A percentile compares a stretch with the other conserved stretches of the same genome.
These are phyloP conservation scores for Lasioglossum villosulum DNA, from an alignment of 2,888 invertebrate species.

Conservation along the genomic window DNA sequence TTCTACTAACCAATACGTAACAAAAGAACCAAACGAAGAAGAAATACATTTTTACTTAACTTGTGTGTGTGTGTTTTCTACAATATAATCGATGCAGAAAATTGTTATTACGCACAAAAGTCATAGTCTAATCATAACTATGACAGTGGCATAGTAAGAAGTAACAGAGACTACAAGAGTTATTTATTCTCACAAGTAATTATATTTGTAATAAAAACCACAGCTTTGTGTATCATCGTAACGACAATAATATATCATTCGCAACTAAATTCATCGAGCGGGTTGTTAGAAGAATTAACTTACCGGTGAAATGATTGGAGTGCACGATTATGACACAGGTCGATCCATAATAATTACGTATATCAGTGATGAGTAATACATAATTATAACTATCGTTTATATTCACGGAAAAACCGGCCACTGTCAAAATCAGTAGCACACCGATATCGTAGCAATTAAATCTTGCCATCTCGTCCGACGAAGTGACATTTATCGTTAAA, in stretches of 20 bases:
- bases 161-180: neutral
- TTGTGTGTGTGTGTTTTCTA: neutral
- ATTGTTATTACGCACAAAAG: neutral
- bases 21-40: neutral
- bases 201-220: neutral
- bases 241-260: neutral
- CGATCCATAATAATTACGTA: slow-evolving; percentile 66
- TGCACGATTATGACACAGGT: slow-evolving; percentile 68
- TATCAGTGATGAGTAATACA: slow-evolving; percentile 54
- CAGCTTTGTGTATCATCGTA: neutral
- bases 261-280: neutral
- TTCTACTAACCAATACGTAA: no score
- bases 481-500: neutral
- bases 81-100: neutral
- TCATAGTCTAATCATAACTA: neutral
- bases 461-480: slow-evolving; percentile 23
- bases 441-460: slow-evolving; percentile 11
- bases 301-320: slow-evolving; percentile 50
- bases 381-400: slow-evolving; percentile 48
- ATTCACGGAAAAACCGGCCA: slow-evolving; percentile 2
- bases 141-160: neutral
- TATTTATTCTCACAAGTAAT: neutral
- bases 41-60: neutral
- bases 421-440: slow-evolving; percentile 13
- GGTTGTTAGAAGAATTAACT: slow-evolving; percentile 34